Base-by-base conservation (phyloP, 2,888 invertebrate genomes). In the Neria commutata region DNA sequence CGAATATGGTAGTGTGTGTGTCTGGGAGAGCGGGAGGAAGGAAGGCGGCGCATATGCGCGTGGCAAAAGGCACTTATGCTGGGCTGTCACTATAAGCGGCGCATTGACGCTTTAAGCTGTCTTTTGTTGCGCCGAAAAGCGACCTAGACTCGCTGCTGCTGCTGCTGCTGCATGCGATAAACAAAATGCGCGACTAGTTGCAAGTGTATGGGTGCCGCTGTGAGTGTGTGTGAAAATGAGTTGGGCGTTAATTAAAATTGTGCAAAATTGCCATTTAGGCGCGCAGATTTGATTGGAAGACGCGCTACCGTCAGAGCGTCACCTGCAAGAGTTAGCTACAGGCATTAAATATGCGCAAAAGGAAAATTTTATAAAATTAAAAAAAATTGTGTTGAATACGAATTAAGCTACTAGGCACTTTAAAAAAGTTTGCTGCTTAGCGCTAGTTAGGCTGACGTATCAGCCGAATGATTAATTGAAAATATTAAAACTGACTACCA, bases 61-160 rank as follows among this genome's bases (percentile, higher is more conserved):
- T 29, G 2, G n/a, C 11, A 23, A 23, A 42, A 42, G 24, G 45
- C 24, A 42, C 29, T n/a, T n/a, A n/a, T n/a, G n/a, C n/a, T n/a
- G n/a, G n/a, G n/a, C n/a, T n/a, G 23, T 42, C 19, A n/a, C 46
- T 21, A 54, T 57, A 57, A 54, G 51, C 53, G 37, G 55, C 55
- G 33, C 46, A 46, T 47, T 47, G 42, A 37, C 21, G 55, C 57
- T 54, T 58, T 61, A 60, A 62, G 60, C 60, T 58, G 58, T 47
- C 64, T 64, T 60, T 64, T 64, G 63, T 63, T 24, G 17, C 8
- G 16, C 42, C 19, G 19, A 24, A 16, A 24, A 33, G 17, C 16
- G 37, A 26, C n/a, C 5, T n/a, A n/a, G n/a, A n/a, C n/a, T n/a
- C n/a, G n/a, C n/a, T n/a, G n/a, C n/a, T n/a, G n/a, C n/a, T 4